Base-by-base conservation (phyloP, 2,888 invertebrate genomes). In the Philopedon plagiatum region DNA sequence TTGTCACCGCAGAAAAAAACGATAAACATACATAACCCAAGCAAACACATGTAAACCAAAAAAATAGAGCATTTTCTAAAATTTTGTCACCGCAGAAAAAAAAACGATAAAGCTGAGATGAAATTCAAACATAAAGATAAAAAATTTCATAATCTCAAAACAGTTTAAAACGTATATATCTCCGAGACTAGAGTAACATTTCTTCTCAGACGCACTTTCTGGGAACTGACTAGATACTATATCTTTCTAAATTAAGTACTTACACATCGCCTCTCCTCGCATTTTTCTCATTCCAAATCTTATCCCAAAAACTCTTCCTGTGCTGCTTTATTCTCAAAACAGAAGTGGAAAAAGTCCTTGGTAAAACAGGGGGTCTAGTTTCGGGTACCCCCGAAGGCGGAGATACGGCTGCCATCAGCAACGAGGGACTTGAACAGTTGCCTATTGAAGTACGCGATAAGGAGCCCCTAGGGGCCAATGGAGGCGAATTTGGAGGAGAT, bases 241-340 rank as follows among this genome's bases (percentile, higher is more conserved):
- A 37, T 34, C n/a, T 34, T 1, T 11, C 34, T 34, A 34, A 34
- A 11, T 5, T 54, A 62, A 44, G 23, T 65, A 70, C 71, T 74
- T 67, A 74, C 71, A 60, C 56, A 26, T 87, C 78, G 89, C 89
- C 71, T 83, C 91, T 91, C 77, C 91, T 87, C 76, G 89, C 89
- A 73, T 89, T 89, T 78, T 90, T 88, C 78, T 92, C 90, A 79
- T 91, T 90, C 90, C 91, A 92, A 86, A 93, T 93, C 85, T 94
- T 93, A 82, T 94, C 93, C 95, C 95, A 95, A 85, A 95, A 95
- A 54, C 92, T 90, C 74, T 92, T 91, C 79, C 94, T 88, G 84
- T 92, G 90, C 81, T 29, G 60, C 61, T 93, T 92, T 82, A 93
- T 91, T 80, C 94, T 88, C 61, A 95, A 89, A 39, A 93, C 94